Conservation (phyloP, 2,113 vertebrate species). For the Vombatus ursinus region DNA sequence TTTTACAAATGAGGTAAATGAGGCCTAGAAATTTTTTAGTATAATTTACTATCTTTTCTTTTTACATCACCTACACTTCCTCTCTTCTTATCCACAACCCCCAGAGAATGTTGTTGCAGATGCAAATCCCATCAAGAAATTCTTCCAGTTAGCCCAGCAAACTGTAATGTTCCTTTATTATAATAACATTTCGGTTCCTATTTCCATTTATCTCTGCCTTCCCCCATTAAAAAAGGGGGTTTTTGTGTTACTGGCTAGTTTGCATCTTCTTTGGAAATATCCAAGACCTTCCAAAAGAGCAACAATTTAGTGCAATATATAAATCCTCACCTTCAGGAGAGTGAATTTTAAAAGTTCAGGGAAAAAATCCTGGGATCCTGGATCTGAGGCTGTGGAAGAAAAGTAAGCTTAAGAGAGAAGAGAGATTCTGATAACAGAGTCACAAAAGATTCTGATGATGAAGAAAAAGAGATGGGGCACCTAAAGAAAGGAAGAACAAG, state of each 20-base stretch:
- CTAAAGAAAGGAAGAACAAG: neutral
- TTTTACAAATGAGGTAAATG: too few relatives aligned
- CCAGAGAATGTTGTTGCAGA: neutral
- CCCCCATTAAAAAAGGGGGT: neutral
- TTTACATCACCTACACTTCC: too few relatives aligned
- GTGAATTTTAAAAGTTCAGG: neutral
- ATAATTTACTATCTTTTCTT: too few relatives aligned
- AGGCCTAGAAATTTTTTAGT: too few relatives aligned
- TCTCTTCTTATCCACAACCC: too few relatives aligned
- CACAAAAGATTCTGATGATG: neutral
- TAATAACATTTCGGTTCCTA: neutral
- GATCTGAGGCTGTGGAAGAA: neutral
- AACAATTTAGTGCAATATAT: neutral
- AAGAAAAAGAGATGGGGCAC: neutral
- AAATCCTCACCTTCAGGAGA: neutral
- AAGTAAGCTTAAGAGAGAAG: neutral
- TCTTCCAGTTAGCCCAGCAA: neutral
- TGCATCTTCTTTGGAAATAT: neutral
- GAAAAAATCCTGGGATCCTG: neutral
- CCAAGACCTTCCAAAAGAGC: neutral
- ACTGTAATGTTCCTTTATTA: neutral
- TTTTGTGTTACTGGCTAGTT: neutral
- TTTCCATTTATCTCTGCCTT: neutral
- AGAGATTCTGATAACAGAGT: neutral
- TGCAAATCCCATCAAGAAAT: neutral